Evolutionary conservation across 2,797 vertebrate species (phyloP).

Genomic region (Distichodus sexfasciatus): DNA sequence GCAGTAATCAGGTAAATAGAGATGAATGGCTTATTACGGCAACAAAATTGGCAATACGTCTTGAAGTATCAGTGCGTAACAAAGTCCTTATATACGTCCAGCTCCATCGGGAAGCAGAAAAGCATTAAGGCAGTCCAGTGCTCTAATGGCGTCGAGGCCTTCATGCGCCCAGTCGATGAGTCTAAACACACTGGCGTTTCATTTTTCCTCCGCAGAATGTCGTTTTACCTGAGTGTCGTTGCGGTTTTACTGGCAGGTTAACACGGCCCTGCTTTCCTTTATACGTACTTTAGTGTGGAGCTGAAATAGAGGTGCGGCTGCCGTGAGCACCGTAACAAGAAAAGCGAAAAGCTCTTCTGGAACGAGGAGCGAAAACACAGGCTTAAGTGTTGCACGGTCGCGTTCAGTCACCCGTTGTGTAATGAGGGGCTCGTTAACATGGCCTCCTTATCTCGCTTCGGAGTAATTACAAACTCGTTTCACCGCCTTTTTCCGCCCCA

Average conservation of each 20-base stretch:
- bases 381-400: slow-evolving; percentile 1
- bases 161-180: too few relatives aligned
- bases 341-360: slow-evolving; percentile 19
- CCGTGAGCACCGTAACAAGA: slow-evolving; percentile 4
- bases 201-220: neutral
- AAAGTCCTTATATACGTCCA: too few relatives aligned
- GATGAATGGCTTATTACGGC: too few relatives aligned
- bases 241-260: slow-evolving; percentile 10
- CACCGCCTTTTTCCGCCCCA: slow-evolving; percentile 21
- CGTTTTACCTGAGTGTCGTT: neutral
- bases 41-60: too few relatives aligned
- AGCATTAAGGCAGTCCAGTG: too few relatives aligned
- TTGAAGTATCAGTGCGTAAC: too few relatives aligned
- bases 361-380: neutral
- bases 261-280: neutral
- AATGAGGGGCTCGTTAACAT: slow-evolving; percentile 40
- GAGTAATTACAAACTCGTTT: slow-evolving; percentile 33
- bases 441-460: slow-evolving; percentile 38
- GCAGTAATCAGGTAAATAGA: too few relatives aligned
- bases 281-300: slow-evolving; percentile 13
- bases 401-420: slow-evolving; percentile 39
- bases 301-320: slow-evolving; percentile 14
- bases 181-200: neutral
- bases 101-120: too few relatives aligned
- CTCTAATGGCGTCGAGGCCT: too few relatives aligned